Percentiles rank a stretch among this genome's conserved stretches.
Evolutionary conservation across 2,888 invertebrate genomes (phyloP).

Genomic region (Torymus aiolomorphi): DNA sequence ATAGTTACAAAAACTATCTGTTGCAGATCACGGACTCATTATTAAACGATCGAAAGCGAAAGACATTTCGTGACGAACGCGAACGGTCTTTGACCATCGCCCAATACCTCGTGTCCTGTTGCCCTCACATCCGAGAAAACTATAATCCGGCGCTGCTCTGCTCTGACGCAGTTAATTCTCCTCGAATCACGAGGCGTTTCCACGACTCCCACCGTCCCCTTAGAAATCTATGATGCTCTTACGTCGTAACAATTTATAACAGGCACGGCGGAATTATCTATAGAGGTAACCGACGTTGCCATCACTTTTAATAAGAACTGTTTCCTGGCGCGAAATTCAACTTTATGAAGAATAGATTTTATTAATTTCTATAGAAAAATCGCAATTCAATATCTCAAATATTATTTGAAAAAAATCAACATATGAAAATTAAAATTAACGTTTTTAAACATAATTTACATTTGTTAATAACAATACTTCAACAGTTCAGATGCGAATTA

Average conservation of each 20-base stretch:
- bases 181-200: constrained; percentile 36
- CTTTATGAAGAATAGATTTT: background rate
- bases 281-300: background rate
- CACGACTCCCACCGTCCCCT: constrained; percentile 20
- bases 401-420: too few relatives aligned
- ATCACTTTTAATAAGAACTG: background rate
- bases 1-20: too few relatives aligned
- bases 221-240: background rate
- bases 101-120: background rate
- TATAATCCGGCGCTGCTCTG: constrained; percentile 8
- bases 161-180: constrained; percentile 40
- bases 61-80: too few relatives aligned
- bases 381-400: background rate
- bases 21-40: too few relatives aligned
- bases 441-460: too few relatives aligned
- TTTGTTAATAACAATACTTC: too few relatives aligned
- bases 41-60: too few relatives aligned
- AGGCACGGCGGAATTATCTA: too few relatives aligned
- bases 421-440: too few relatives aligned
- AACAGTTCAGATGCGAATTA: too few relatives aligned
- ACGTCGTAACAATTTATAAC: background rate
- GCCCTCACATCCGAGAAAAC: constrained; percentile 12
- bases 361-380: too few relatives aligned
- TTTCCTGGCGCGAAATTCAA: constrained; percentile 10
- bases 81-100: too few relatives aligned